Base-by-base conservation (phyloP, 1,140 invertebrate genomes). In the Drosophila obscura region DNA sequence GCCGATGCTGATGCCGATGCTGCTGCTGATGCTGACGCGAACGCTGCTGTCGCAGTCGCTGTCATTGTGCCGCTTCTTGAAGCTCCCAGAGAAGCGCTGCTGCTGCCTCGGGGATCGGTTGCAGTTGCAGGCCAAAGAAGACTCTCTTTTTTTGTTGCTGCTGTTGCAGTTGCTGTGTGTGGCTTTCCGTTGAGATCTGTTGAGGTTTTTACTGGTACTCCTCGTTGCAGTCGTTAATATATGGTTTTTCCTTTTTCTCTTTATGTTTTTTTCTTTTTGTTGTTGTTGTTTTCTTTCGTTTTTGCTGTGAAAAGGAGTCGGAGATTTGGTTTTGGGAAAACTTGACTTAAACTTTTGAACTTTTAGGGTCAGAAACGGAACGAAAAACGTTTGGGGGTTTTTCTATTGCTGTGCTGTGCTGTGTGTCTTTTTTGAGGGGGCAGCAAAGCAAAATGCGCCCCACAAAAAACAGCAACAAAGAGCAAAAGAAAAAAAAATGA, bases 281-380 rank as follows among this genome's bases (percentile, higher is more conserved):
- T 19, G 19, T 19, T 19, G 19, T 1, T 45, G 15, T 41, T 11
- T 28, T n/a, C 19, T 28, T 55, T 22, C 45, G 51, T 64, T 56
- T 56, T 35, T 43, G 66, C 66, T 69, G 64, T 69, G 64, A 45
- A 69, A 69, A 69, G 66, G 66, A 69, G 52, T 69, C 65, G 65
- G 51, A 39, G 51, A 50, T 65, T 28, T 49, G 35, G 44, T 62
- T 65, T 28, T 49, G 35, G 50, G 51, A 31, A 45, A 44, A 48
- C 68, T 73, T 73, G 67, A 72, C 67, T 73, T 73, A 73, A 73
- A 63, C 60, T 59, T 45, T 53, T 59, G 71, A 75, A 66, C 72
- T 65, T 50, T 75, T 50, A 39, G 62, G 73, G 72, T 75, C 73
- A 73, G 28, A 73, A 73, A 75, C 72, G 72, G 62, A 75, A 75